phyloP scores from a whole-genome alignment of 2,113 vertebrate genomes.

The Eleginops maclovinus region DNA sequence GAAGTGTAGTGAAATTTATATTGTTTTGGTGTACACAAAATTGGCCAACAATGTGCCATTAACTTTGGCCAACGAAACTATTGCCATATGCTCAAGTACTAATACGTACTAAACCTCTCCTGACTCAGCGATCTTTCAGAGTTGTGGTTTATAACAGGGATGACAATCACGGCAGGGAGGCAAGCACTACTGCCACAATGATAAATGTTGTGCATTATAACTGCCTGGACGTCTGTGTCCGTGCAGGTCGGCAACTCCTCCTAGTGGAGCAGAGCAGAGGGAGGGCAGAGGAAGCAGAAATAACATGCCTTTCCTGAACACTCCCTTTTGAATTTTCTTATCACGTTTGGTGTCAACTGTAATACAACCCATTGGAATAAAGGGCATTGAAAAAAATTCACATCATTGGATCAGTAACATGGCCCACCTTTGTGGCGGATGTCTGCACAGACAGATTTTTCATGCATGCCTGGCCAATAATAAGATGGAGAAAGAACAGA shows the following conservation, averaged over 20 bases:
- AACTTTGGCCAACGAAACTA: constrained; percentile 18
- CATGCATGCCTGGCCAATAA: constrained; percentile 20
- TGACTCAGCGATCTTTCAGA: constrained; percentile 61
- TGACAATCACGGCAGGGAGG: constrained; percentile 34
- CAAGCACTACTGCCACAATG: constrained; percentile 58
- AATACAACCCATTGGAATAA: constrained; percentile 23
- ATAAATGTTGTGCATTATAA: constrained; percentile 70
- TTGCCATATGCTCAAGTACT: constrained; percentile 32
- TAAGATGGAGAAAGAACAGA: too few relatives aligned
- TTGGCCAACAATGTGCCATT: constrained; percentile 35
- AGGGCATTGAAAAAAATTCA: constrained; percentile 14
- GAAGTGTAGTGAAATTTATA: constrained; percentile 23
- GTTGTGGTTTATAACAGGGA: constrained; percentile 45
- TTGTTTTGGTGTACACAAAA: constrained; percentile 34
- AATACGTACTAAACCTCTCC: constrained; percentile 50
- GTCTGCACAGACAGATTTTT: constrained; percentile 22
- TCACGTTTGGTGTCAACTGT: constrained; percentile 12
- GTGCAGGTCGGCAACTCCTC: constrained; percentile 48
- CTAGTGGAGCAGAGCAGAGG: constrained; percentile 48
- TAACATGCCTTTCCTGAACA: background rate
- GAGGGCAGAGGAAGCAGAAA: constrained; percentile 19
- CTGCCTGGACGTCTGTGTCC: constrained; percentile 45
- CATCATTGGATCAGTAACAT: background rate
- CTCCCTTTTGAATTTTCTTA: constrained; percentile 17
- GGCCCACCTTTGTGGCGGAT: background rate